phyloP scores from a whole-genome alignment of 1,140 invertebrate species.

The Achroia grisella region DNA sequence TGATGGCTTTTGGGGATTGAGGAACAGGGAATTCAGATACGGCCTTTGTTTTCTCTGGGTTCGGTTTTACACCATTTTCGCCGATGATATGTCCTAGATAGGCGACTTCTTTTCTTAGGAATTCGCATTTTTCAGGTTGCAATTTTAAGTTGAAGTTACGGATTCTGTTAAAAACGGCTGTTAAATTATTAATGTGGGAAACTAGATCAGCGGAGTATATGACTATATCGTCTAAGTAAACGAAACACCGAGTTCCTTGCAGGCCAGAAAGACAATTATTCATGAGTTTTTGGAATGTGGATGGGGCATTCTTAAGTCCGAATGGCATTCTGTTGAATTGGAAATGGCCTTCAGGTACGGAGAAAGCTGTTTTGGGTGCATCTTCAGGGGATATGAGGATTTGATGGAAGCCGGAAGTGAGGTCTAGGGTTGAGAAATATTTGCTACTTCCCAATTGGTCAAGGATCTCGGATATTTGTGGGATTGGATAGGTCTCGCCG shows the following conservation, averaged over 20 bases:
- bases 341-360: background rate
- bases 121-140: constrained; percentile 3
- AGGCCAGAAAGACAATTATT: constrained; percentile 27
- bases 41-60: background rate
- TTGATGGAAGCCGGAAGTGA: background rate
- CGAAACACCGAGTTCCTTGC: constrained; percentile 2
- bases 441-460: background rate
- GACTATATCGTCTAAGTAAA: constrained; percentile 5
- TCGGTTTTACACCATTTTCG: constrained; percentile 1
- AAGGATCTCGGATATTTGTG: background rate
- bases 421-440: background rate
- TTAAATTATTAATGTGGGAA: constrained; percentile 1
- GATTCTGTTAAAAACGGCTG: constrained; percentile 1
- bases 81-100: constrained; percentile 2
- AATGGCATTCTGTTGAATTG: constrained; percentile 32
- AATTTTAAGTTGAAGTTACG: constrained; percentile 2
- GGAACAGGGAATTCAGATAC: background rate
- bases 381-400: background rate
- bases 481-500: background rate
- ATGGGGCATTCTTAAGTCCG: constrained; percentile 33
- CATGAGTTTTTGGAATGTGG: constrained; percentile 56
- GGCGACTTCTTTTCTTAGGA: constrained; percentile 2
- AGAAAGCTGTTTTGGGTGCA: background rate
- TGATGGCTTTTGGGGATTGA: background rate
- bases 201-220: constrained; percentile 1